Conservation (phyloP, 2,888 invertebrate genomes). For the Strigamia transsilvanica region DNA sequence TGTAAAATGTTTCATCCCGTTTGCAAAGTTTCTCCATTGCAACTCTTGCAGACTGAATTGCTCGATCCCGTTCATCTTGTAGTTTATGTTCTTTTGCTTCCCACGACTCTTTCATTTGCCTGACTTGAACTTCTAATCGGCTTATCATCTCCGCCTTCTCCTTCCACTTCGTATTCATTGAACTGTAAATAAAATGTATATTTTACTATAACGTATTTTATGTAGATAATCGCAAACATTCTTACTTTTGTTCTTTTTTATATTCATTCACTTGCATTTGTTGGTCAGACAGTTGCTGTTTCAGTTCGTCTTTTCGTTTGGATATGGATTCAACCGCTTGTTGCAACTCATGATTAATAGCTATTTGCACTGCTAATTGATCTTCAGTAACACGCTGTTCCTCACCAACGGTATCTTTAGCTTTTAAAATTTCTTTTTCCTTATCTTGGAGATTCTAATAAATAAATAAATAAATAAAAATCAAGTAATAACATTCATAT, state of each 20-base stretch:
- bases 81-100: conserved; percentile 52
- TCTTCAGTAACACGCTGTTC: conserved; percentile 50
- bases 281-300: conserved; percentile 49
- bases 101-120: conserved; percentile 53
- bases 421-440: conserved; percentile 41
- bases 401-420: conserved; percentile 31
- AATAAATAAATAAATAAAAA: conserved; percentile 14
- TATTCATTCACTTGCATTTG: conserved; percentile 51
- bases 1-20: conserved; percentile 48
- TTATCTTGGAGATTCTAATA: conserved; percentile 40
- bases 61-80: conserved; percentile 51
- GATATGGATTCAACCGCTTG: conserved; percentile 52
- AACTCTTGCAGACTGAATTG: conserved; percentile 48
- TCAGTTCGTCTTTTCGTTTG: conserved; percentile 50
- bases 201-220: background rate
- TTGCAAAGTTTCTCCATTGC: conserved; percentile 50
- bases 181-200: conserved; percentile 35
- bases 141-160: conserved; percentile 53
- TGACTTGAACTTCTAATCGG: conserved; percentile 49
- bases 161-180: conserved; percentile 52
- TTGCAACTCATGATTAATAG: conserved; percentile 52
- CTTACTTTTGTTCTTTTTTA: conserved; percentile 53
- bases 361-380: conserved; percentile 52
- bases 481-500: background rate
- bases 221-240: background rate